Percentiles rank a stretch among this genome's conserved stretches.
These are phyloP conservation scores for Gisinianus flammeolus DNA, from an alignment of 2,888 invertebrate genomes.

Conservation along the genomic window DNA sequence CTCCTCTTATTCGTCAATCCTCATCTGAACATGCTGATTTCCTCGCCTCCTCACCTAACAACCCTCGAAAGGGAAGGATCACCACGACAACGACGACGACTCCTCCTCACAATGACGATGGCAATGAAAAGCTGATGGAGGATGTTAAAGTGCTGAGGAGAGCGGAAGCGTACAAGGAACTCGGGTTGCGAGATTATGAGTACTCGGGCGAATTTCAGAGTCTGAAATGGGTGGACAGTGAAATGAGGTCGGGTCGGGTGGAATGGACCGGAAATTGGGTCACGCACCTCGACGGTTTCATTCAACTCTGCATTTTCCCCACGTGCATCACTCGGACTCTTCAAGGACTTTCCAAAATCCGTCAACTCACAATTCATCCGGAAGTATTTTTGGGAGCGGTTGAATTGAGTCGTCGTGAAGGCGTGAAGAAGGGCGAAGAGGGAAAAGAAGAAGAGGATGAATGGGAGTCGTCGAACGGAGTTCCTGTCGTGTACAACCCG, in stretches of 20 bases:
- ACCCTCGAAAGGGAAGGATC: too few species aligned
- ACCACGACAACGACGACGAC: background rate
- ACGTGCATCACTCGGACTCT: conserved; percentile 73
- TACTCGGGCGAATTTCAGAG: conserved; percentile 61
- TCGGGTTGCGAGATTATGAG: conserved; percentile 61
- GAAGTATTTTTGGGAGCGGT: background rate
- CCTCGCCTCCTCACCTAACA: too few species aligned
- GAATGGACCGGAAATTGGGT: conserved; percentile 85
- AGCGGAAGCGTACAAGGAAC: conserved; percentile 61
- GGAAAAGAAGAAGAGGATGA: too few species aligned
- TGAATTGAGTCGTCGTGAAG: conserved; percentile 58
- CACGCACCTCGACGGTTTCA: conserved; percentile 85
- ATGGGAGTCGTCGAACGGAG: conserved; percentile 60
- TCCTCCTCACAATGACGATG: too few species aligned
- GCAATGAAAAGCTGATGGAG: too few species aligned
- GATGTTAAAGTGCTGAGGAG: conserved; percentile 29
- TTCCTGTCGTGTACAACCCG: conserved; percentile 63
- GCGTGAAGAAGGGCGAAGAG: too few species aligned
- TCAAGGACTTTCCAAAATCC: conserved; percentile 77
- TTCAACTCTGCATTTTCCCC: conserved; percentile 80
- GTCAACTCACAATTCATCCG: conserved; percentile 73
- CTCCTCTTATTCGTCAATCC: too few species aligned
- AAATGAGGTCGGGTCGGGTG: conserved; percentile 59
- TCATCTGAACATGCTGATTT: too few species aligned
- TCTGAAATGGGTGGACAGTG: conserved; percentile 60